Evolutionary conservation across 2,113 vertebrate species (phyloP).

Genomic region (Lophotis ruficrista): DNA sequence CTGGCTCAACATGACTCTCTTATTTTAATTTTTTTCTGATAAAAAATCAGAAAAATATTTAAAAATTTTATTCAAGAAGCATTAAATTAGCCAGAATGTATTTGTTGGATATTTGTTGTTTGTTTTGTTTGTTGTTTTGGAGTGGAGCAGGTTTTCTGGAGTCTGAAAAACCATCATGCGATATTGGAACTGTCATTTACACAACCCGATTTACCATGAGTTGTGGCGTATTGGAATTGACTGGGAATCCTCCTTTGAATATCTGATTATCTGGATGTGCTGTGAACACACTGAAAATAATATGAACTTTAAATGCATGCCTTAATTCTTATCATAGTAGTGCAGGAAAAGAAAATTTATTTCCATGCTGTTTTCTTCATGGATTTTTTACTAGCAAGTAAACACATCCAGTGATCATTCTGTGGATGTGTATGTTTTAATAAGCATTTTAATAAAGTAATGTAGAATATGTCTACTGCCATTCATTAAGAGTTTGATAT

Average conservation of each 20-base stretch:
- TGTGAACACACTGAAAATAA: conserved; percentile 45
- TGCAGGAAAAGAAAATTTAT: conserved; percentile 59
- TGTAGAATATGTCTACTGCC: conserved; percentile 64
- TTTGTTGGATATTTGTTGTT: not conserved
- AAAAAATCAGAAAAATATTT: not conserved
- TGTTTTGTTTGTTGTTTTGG: not conserved
- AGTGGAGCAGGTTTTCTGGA: not conserved
- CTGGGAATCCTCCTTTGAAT: conserved; percentile 36
- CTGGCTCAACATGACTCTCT: not conserved
- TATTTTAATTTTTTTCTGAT: not conserved
- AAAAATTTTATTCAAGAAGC: not conserved
- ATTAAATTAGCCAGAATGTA: not conserved
- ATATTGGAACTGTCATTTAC: not conserved
- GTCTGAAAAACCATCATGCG: not conserved
- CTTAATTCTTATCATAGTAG: conserved; percentile 63
- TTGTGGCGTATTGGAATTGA: not conserved
- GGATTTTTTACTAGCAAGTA: conserved; percentile 43
- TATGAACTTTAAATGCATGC: conserved; percentile 47
- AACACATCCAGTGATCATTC: conserved; percentile 60
- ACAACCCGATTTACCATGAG: not conserved
- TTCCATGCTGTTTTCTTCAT: conserved; percentile 62
- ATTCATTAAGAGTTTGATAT: conserved; percentile 68
- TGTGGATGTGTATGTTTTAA: conserved; percentile 59
- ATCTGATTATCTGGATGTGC: conserved; percentile 59
- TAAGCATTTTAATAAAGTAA: conserved; percentile 67